These are phyloP conservation scores for Caenorhabditis remanei DNA, from an alignment of 1,140 invertebrate species.

Conservation along the genomic window DNA sequence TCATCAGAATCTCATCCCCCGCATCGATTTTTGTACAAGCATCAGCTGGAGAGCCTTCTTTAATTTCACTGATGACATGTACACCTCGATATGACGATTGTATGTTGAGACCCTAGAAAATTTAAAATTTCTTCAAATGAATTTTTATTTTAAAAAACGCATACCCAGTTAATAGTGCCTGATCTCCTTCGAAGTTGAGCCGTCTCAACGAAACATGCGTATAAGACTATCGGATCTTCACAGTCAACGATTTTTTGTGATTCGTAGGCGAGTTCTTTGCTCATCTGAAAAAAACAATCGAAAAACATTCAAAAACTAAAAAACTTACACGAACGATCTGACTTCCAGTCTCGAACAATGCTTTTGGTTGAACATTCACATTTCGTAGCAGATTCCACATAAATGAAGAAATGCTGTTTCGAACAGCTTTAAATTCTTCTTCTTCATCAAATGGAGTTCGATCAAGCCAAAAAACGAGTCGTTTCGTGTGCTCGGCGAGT, in stretches of 20 bases:
- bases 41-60: conserved; percentile 64
- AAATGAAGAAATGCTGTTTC: conserved; percentile 57
- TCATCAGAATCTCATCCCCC: conserved; percentile 65
- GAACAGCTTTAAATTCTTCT: conserved; percentile 41
- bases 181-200: conserved; percentile 48
- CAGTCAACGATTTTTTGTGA: conserved; percentile 57
- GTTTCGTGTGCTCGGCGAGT: conserved; percentile 63
- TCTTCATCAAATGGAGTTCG: conserved; percentile 64
- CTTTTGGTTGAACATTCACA: conserved; percentile 58
- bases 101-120: conserved; percentile 63
- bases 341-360: conserved; percentile 46
- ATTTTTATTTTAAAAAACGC: not conserved
- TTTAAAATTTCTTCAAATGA: not conserved
- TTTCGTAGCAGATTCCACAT: conserved; percentile 59
- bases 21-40: conserved; percentile 67
- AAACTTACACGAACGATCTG: conserved; percentile 62
- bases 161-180: conserved; percentile 51
- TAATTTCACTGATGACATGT: conserved; percentile 66
- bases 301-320: not conserved
- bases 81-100: conserved; percentile 66
- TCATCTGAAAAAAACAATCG: conserved; percentile 55
- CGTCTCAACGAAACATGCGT: conserved; percentile 53
- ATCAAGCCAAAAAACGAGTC: conserved; percentile 67
- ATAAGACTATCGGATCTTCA: conserved; percentile 63
- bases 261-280: conserved; percentile 23